These are phyloP conservation scores for Liasis olivaceus DNA, from an alignment of 2,797 vertebrate genomes.

Conservation along the genomic window DNA sequence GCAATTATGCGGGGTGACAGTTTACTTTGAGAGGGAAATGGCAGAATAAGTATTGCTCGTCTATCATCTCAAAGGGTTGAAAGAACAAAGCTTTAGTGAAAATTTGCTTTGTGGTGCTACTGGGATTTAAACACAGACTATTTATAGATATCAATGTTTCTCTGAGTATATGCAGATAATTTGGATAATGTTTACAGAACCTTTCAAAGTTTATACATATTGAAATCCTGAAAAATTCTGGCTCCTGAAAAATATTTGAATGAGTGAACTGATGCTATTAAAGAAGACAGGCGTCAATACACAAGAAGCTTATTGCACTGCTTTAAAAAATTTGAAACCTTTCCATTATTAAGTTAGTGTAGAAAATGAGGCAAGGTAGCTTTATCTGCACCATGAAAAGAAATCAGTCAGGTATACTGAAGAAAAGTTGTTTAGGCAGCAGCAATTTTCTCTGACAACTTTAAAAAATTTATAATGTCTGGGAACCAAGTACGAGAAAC, in stretches of 20 bases:
- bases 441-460: neutral
- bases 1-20: conserved; percentile 26
- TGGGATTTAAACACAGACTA: conserved; percentile 27
- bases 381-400: neutral
- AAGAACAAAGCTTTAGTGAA: conserved; percentile 38
- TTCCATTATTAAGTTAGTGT: neutral
- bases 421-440: neutral
- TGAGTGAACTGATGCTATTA: neutral
- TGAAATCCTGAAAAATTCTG: neutral
- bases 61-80: conserved; percentile 27
- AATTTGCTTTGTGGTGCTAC: neutral
- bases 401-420: neutral
- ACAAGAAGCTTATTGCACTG: neutral
- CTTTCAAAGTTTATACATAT: neutral
- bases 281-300: neutral
- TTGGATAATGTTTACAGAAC: neutral
- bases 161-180: neutral
- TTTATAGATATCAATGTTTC: conserved; percentile 22
- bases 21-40: conserved; percentile 34
- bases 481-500: neutral
- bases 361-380: neutral
- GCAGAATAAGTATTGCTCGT: neutral
- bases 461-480: neutral
- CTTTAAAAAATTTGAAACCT: neutral
- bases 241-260: neutral